phyloP scores from a whole-genome alignment of 2,888 invertebrate species.

The Romanomermis culicivorax region DNA sequence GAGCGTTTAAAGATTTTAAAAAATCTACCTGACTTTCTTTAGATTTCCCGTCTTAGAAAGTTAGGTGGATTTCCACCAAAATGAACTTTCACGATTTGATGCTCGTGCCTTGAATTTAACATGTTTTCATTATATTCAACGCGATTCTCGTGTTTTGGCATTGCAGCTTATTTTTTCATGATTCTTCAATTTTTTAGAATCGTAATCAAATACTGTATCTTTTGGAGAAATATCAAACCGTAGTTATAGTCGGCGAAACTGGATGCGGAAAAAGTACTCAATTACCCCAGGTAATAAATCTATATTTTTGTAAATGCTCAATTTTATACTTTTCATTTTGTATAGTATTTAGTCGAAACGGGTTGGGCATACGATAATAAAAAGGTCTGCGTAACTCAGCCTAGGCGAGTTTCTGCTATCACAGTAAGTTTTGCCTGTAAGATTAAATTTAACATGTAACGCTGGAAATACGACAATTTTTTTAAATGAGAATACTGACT shows the following conservation, averaged over 20 bases:
- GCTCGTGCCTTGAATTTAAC: neutral
- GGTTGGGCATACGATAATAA: slow-evolving; percentile 55
- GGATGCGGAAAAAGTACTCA: slow-evolving; percentile 91
- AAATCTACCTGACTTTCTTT: too few species aligned
- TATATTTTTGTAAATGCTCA: slow-evolving; percentile 9
- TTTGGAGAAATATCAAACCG: slow-evolving; percentile 65
- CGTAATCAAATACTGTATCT: slow-evolving; percentile 67
- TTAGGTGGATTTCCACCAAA: too few species aligned
- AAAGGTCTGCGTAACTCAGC: slow-evolving; percentile 70
- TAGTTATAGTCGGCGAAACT: slow-evolving; percentile 67
- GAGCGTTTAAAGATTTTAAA: too few species aligned
- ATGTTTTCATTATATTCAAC: too few species aligned
- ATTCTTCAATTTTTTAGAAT: slow-evolving; percentile 36
- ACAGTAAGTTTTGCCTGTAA: slow-evolving; percentile 33
- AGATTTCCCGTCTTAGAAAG: too few species aligned
- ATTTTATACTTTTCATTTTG: slow-evolving; percentile 12
- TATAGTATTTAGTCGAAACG: slow-evolving; percentile 63
- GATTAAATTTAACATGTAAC: neutral
- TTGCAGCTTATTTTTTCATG: neutral
- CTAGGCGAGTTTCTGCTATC: slow-evolving; percentile 67
- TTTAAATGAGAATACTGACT: too few species aligned
- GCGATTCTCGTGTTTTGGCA: neutral
- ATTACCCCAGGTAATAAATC: slow-evolving; percentile 55
- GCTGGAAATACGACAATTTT: too few species aligned
- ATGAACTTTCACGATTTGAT: neutral